phyloP scores from a whole-genome alignment of 2,797 vertebrate genomes.

The Cyclopterus lumpus region DNA sequence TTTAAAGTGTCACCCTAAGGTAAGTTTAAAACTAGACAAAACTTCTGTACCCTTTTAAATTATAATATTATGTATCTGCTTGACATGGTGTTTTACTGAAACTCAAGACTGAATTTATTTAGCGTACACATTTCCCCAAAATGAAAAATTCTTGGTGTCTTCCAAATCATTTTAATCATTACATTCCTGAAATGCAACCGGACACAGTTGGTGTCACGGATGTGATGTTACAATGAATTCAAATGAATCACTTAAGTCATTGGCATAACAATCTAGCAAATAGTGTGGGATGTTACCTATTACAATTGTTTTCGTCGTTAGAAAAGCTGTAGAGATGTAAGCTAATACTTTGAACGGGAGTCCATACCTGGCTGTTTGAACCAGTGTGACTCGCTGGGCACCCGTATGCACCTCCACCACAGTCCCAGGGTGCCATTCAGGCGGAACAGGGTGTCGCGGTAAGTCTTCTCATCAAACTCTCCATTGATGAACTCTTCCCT shows the following conservation, averaged over 20 bases:
- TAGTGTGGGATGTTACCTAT: background rate
- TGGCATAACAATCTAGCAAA: background rate
- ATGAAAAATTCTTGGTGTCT: background rate
- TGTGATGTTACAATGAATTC: background rate
- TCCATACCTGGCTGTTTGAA: slow-evolving; percentile 85
- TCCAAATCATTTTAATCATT: background rate
- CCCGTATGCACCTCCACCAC: slow-evolving; percentile 93
- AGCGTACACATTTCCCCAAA: background rate
- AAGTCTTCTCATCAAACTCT: slow-evolving; percentile 85
- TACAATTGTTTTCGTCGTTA: too few species aligned
- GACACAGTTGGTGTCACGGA: too few species aligned
- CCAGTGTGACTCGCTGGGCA: slow-evolving; percentile 80
- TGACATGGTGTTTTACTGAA: background rate
- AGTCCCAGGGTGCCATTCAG: slow-evolving; percentile 92
- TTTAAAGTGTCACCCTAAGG: background rate
- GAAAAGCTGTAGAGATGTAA: background rate
- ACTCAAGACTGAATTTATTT: too few species aligned
- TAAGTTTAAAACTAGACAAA: background rate
- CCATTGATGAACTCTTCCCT: slow-evolving; percentile 76
- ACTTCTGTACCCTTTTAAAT: background rate
- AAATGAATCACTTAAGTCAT: background rate
- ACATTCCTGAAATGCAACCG: background rate
- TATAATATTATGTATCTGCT: background rate
- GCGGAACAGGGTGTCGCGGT: slow-evolving; percentile 84
- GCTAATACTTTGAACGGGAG: too few species aligned